A percentile compares a stretch with the other conserved stretches of the same genome.
These are phyloP conservation scores for Misgurnus anguillicaudatus DNA, from an alignment of 2,113 vertebrate genomes.

Conservation along the genomic window DNA sequence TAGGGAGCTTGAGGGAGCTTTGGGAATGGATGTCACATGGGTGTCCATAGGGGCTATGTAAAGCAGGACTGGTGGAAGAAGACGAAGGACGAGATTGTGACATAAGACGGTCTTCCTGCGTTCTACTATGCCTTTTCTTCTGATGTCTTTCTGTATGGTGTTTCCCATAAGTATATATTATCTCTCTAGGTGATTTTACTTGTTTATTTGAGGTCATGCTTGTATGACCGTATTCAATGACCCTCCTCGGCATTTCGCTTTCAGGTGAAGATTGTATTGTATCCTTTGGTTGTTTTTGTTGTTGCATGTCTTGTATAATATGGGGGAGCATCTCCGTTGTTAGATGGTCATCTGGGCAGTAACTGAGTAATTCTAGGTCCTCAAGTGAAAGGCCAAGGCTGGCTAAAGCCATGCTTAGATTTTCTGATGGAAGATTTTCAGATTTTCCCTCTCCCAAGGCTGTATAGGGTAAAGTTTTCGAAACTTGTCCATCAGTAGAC, in stretches of 20 bases:
- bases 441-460: background rate
- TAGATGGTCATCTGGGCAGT: background rate
- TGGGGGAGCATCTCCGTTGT: conserved; percentile 19
- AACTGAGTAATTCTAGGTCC: conserved; percentile 25
- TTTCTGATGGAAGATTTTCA: background rate
- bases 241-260: background rate
- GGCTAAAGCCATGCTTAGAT: conserved; percentile 7
- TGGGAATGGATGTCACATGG: background rate
- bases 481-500: background rate
- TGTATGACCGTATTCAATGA: background rate
- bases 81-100: background rate
- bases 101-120: background rate
- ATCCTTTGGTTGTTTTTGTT: background rate
- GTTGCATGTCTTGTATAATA: conserved; percentile 21
- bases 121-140: background rate
- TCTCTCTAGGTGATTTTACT: background rate
- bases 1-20: background rate
- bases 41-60: background rate
- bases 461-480: background rate
- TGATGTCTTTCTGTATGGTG: background rate
- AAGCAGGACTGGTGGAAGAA: background rate
- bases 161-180: background rate
- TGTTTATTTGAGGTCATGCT: background rate
- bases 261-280: background rate
- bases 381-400: conserved; percentile 27